A percentile compares a stretch with the other conserved stretches of the same genome.
phyloP scores from a whole-genome alignment of 2,797 vertebrate genomes.

The Tangara arthus region DNA sequence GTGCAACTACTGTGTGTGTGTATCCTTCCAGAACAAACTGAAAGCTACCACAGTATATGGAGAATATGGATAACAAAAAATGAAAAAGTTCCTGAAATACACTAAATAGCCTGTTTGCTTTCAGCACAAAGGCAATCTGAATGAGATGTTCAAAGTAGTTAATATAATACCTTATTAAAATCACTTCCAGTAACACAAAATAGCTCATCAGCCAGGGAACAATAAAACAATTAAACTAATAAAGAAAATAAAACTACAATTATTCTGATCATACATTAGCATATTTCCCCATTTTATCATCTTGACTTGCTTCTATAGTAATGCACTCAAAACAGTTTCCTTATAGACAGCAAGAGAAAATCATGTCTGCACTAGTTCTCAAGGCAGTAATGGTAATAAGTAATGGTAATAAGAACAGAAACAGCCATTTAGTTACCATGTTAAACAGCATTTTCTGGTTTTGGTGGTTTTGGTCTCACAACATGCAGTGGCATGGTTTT shows the following conservation, averaged over 20 bases:
- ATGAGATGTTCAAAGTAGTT: conserved; percentile 9
- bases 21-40: neutral
- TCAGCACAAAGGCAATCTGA: neutral
- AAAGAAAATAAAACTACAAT: conserved; percentile 46
- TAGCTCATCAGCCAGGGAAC: neutral
- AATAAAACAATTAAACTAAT: conserved; percentile 54
- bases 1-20: too few relatives aligned
- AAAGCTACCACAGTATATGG: neutral
- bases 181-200: conserved; percentile 18
- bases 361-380: neutral
- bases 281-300: conserved; percentile 7
- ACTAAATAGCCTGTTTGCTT: neutral
- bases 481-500: neutral
- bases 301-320: neutral
- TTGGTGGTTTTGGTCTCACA: neutral
- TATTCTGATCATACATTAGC: neutral
- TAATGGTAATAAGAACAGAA: neutral
- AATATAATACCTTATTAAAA: conserved; percentile 29
- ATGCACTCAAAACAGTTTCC: neutral
- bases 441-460: neutral
- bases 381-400: neutral
- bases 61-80: neutral
- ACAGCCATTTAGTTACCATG: neutral
- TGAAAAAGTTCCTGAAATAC: neutral
- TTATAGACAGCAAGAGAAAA: neutral